Evolutionary conservation across 2,888 invertebrate species (phyloP), one percentile per base, ranked within the genome.

Genomic region (Xylophagus ater): DNA sequence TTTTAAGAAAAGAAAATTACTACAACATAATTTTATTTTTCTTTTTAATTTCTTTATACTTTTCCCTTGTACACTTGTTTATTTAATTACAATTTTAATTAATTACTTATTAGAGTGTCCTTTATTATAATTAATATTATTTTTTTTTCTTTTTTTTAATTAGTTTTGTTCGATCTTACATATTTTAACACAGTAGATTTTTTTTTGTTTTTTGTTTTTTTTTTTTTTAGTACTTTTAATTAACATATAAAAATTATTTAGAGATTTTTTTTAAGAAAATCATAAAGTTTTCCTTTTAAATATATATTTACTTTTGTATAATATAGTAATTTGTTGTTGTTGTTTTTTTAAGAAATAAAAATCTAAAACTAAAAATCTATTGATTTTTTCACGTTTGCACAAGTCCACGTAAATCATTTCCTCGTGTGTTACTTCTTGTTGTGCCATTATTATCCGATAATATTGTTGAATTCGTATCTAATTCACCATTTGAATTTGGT

Each of bases 351-450:
- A n/a, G n/a, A n/a, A n/a, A n/a, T n/a, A n/a, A n/a, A n/a, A n/a
- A n/a, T n/a, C n/a, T n/a, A n/a, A n/a, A n/a, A n/a, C n/a, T n/a
- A n/a, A n/a, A n/a, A n/a, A n/a, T n/a, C 28, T 9, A 28, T 28
- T 28, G 28, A 8, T 10, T 28, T 28, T 33, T 49, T 56, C 55
- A 63, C 47, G 60, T 61, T 52, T 59, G 63, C 41, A 64, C 59
- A 47, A 64, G 49, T 43, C 62, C 62, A 37, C 62, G 57, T 44
- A 58, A 56, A 43, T 64, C 64, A 17, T 53, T 51, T 20, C 52
- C 39, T 37, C 54, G 53, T n/a, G n/a, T n/a, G n/a, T n/a, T n/a
- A n/a, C n/a, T n/a, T n/a, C n/a, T n/a, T n/a, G n/a, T n/a, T n/a
- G n/a, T n/a, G n/a, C n/a, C n/a, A n/a, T n/a, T n/a, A n/a, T n/a